Evolutionary conservation across 2,888 invertebrate genomes (phyloP).

Genomic region (Morpho achilles): DNA sequence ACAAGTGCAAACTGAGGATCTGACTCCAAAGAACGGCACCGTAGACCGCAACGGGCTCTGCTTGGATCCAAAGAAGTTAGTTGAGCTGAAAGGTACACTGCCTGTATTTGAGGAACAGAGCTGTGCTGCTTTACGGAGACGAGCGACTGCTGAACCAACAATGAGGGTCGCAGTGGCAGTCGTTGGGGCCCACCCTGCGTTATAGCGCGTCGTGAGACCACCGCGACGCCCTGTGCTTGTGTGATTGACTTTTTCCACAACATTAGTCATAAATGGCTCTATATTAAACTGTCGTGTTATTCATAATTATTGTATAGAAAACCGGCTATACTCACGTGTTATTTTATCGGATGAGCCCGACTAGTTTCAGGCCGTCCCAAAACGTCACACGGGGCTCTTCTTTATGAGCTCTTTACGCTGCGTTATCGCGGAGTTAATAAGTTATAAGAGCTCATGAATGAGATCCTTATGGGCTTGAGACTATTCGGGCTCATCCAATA

Average conservation of each 20-base stretch:
- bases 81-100: slow-evolving; percentile 32
- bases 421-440: too few species aligned
- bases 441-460: too few species aligned
- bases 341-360: too few species aligned
- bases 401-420: too few species aligned
- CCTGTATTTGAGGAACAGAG: slow-evolving; percentile 22
- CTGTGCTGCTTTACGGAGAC: slow-evolving; percentile 7
- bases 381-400: too few species aligned
- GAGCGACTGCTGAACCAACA: slow-evolving; percentile 16
- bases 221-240: slow-evolving; percentile 27
- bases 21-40: slow-evolving; percentile 23
- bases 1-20: slow-evolving; percentile 62
- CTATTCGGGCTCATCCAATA: too few species aligned
- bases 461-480: too few species aligned
- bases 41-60: slow-evolving; percentile 33
- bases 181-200: slow-evolving; percentile 14
- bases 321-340: too few species aligned
- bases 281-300: too few species aligned
- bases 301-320: too few species aligned
- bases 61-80: slow-evolving; percentile 42
- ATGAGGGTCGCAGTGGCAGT: slow-evolving; percentile 18
- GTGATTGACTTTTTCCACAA: slow-evolving; percentile 8
- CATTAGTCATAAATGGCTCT: too few species aligned
- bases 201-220: slow-evolving; percentile 22
- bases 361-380: too few species aligned